phyloP scores from a whole-genome alignment of 2,113 vertebrate species.

The Tor tambroides region DNA sequence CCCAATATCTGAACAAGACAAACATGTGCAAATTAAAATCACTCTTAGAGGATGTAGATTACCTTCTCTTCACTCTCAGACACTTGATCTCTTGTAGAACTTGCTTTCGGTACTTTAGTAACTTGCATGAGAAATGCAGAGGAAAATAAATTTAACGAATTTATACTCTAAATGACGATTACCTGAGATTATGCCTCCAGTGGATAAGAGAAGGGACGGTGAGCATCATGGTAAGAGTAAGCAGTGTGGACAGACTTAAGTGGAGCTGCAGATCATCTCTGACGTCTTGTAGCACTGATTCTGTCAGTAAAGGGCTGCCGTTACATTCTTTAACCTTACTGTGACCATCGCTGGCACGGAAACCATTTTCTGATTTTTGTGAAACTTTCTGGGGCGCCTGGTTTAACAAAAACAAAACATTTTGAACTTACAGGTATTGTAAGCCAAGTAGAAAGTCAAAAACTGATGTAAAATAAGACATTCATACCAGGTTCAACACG shows the following conservation, averaged over 20 bases:
- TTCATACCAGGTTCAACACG: slow-evolving; percentile 80
- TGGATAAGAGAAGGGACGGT: slow-evolving; percentile 87
- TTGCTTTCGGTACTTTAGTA: not conserved
- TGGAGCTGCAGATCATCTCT: slow-evolving; percentile 86
- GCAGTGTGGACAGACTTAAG: slow-evolving; percentile 79
- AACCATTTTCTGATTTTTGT: slow-evolving; percentile 62
- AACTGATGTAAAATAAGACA: slow-evolving; percentile 48
- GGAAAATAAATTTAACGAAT: not conserved
- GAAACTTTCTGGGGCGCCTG: slow-evolving; percentile 68
- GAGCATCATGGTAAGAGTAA: slow-evolving; percentile 83
- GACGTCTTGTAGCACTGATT: slow-evolving; percentile 70
- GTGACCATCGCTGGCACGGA: not conserved
- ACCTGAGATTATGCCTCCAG: slow-evolving; percentile 94
- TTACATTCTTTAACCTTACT: slow-evolving; percentile 59
- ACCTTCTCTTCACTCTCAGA: not conserved
- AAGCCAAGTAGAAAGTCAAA: not conserved
- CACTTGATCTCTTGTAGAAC: not conserved
- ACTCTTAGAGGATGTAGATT: not conserved
- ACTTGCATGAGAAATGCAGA: not conserved
- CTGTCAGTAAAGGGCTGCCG: slow-evolving; percentile 62
- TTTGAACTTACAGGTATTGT: not conserved
- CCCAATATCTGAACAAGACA: slow-evolving; percentile 76
- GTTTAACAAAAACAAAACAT: not conserved
- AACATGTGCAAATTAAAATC: not conserved
- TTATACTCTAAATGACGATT: not conserved